A percentile compares a stretch with the other conserved stretches of the same genome.
Conservation (phyloP, 2,113 vertebrate genomes). For the Miniopterus natalensis region DNA sequence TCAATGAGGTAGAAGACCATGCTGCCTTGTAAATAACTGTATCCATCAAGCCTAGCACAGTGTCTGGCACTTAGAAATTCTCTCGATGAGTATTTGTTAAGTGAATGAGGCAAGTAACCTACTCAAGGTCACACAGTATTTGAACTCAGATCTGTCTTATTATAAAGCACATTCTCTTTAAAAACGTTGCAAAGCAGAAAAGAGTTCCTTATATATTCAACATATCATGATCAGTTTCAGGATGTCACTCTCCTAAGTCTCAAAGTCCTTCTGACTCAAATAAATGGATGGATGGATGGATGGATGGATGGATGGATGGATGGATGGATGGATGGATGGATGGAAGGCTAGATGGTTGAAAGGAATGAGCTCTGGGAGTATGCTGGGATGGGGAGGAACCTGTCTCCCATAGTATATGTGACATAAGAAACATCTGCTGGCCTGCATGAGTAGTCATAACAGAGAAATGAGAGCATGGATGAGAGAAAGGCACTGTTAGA, state of each 20-base stretch:
- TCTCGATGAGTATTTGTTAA: background rate
- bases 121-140: background rate
- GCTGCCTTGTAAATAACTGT: background rate
- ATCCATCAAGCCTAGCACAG: background rate
- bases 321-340: too few species aligned
- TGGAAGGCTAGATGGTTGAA: background rate
- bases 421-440: background rate
- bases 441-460: background rate
- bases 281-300: background rate
- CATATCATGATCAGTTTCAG: background rate
- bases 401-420: background rate
- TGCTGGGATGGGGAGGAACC: background rate
- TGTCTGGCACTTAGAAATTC: background rate
- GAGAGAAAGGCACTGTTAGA: background rate
- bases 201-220: constrained; percentile 39
- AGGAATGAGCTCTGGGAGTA: background rate
- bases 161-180: constrained; percentile 9
- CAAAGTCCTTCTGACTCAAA: background rate
- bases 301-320: background rate
- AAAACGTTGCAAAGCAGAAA: constrained; percentile 48
- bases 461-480: background rate
- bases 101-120: constrained; percentile 41
- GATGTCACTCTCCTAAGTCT: background rate
- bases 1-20: background rate
- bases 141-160: constrained; percentile 30